phyloP scores from a whole-genome alignment of 2,113 vertebrate genomes.

The Leptosomus discolor region DNA sequence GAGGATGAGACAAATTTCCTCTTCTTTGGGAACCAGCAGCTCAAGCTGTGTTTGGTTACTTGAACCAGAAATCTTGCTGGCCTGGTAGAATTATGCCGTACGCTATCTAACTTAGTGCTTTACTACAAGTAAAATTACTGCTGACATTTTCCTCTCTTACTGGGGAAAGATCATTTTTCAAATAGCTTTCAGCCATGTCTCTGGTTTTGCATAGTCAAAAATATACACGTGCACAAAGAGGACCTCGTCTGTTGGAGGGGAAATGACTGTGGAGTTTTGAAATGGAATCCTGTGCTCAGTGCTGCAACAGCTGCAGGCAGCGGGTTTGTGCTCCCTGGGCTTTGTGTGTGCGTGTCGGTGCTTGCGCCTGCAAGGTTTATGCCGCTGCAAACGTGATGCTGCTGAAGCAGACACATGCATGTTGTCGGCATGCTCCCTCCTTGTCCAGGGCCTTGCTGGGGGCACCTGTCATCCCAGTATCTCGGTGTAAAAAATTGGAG shows the following conservation, averaged over 20 bases:
- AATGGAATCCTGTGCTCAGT: neutral
- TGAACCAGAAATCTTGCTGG: neutral
- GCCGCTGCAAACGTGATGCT: neutral
- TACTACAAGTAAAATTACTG: neutral
- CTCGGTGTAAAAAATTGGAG: neutral
- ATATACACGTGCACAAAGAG: neutral
- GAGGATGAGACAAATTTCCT: neutral
- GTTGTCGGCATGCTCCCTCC: neutral
- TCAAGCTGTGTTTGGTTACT: neutral
- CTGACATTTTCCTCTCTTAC: neutral
- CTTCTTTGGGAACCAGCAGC: neutral
- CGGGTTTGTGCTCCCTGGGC: neutral
- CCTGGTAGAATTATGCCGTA: neutral
- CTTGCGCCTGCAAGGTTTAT: accelerated
- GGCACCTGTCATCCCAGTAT: neutral
- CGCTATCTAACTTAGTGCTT: neutral
- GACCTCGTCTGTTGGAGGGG: neutral
- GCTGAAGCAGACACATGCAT: neutral
- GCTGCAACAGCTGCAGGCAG: neutral
- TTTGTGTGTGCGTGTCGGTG: accelerated
- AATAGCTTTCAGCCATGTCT: neutral
- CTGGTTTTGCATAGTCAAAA: neutral
- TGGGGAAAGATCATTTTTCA: neutral
- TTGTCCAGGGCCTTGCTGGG: neutral
- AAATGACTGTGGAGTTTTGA: neutral